Conservation (phyloP, 1,140 invertebrate genomes). For the Platorchestia sp. region DNA sequence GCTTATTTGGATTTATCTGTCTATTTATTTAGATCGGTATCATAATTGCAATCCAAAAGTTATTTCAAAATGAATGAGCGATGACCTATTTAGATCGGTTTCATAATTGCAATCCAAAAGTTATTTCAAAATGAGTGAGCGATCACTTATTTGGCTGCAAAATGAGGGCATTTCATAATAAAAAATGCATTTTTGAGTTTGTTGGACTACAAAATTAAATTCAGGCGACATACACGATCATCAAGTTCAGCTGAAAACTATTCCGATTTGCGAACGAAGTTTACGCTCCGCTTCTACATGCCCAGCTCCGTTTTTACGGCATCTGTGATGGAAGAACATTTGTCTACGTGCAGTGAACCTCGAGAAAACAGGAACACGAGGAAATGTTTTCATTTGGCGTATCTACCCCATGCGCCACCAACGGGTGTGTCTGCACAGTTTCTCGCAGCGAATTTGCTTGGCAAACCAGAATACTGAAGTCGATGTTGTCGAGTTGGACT, state of each 20-base stretch:
- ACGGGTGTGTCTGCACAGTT: no score
- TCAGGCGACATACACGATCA: background rate
- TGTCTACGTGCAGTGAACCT: background rate
- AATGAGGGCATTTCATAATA: background rate
- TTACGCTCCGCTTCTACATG: background rate
- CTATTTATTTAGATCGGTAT: no score
- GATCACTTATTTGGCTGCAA: no score
- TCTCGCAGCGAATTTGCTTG: no score
- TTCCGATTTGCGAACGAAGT: background rate
- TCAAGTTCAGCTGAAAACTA: background rate
- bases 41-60: no score
- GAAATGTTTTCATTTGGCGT: constrained; percentile 21
- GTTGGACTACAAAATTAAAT: background rate
- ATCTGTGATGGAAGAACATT: constrained; percentile 3
- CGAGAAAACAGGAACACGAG: background rate
- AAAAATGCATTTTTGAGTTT: background rate
- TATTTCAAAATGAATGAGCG: no score
- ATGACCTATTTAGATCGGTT: no score
- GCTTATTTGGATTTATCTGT: no score
- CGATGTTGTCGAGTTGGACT: no score
- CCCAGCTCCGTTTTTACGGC: background rate
- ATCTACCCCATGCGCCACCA: background rate
- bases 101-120: no score
- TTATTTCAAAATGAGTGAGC: no score
- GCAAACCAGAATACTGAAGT: no score